Evolutionary conservation across 2,113 vertebrate species (phyloP).

Genomic region (Poeciliopsis retropinna): DNA sequence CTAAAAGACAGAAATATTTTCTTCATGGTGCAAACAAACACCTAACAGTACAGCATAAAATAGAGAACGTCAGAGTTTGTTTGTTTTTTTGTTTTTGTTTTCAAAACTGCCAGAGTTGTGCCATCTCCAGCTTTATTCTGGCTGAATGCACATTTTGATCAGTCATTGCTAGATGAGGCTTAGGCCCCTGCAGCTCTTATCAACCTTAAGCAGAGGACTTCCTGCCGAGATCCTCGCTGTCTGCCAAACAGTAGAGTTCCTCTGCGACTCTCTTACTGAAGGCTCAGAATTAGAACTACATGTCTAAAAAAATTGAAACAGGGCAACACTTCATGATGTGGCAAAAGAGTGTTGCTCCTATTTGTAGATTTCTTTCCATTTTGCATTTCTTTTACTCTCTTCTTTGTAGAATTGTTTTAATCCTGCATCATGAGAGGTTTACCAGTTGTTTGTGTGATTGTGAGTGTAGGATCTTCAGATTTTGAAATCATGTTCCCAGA

Average conservation of each 20-base stretch:
- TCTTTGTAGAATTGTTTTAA: too few relatives aligned
- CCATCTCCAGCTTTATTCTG: conserved; percentile 12
- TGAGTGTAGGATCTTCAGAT: too few relatives aligned
- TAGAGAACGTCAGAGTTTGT: background rate
- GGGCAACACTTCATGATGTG: background rate
- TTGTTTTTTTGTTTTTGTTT: background rate
- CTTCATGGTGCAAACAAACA: background rate
- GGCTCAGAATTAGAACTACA: background rate
- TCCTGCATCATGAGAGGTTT: too few relatives aligned
- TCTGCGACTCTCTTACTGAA: background rate
- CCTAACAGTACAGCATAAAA: background rate
- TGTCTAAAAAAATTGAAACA: background rate
- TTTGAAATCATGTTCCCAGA: too few relatives aligned
- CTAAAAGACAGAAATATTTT: background rate
- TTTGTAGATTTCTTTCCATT: background rate
- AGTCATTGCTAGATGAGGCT: conserved; percentile 57
- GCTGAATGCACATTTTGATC: conserved; percentile 58
- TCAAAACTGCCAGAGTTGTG: background rate
- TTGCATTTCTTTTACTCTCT: background rate
- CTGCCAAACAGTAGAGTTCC: conserved; percentile 40
- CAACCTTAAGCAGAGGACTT: conserved; percentile 66
- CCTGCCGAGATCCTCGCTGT: conserved; percentile 75
- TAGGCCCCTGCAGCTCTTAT: conserved; percentile 63
- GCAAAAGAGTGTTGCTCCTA: too few relatives aligned
- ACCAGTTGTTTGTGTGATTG: too few relatives aligned